phyloP scores from a whole-genome alignment of 2,797 vertebrate species.

The Novumbra hubbsi region DNA sequence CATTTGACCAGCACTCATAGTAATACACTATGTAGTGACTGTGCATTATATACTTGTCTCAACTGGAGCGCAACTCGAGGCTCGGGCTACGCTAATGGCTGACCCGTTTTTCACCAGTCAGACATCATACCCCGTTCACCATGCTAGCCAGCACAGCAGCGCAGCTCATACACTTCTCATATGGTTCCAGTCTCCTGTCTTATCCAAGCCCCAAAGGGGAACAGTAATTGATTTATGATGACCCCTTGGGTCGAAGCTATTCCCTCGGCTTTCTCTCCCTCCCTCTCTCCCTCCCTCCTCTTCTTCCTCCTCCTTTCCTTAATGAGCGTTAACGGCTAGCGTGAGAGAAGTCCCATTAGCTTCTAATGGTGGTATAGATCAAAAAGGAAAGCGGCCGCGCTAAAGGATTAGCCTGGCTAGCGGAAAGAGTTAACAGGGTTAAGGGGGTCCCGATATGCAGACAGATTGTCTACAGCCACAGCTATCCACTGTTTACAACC shows the following conservation, averaged over 20 bases:
- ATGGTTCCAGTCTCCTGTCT: constrained; percentile 72
- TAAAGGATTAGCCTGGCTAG: constrained; percentile 73
- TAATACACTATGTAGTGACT: no score
- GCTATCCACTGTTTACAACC: constrained; percentile 72
- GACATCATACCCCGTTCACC: constrained; percentile 34
- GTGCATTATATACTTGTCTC: no score
- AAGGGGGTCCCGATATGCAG: constrained; percentile 69
- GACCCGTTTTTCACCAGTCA: constrained; percentile 42
- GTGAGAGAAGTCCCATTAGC: constrained; percentile 83
- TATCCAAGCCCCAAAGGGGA: constrained; percentile 42
- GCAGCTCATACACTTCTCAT: constrained; percentile 45
- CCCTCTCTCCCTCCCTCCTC: constrained; percentile 26
- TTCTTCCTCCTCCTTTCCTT: constrained; percentile 80
- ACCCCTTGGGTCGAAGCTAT: constrained; percentile 65
- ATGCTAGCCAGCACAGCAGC: constrained; percentile 19
- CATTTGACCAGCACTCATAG: no score
- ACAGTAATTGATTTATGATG: constrained; percentile 81
- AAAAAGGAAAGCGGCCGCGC: constrained; percentile 55
- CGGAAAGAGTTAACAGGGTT: constrained; percentile 53
- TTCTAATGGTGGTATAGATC: constrained; percentile 72
- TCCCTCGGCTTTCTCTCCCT: constrained; percentile 49
- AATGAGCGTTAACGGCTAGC: constrained; percentile 84
- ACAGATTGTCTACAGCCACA: constrained; percentile 69
- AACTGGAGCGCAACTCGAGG: constrained; percentile 21
- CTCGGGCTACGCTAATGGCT: constrained; percentile 31